Evolutionary conservation across 53 echinoderm and acorn worm genomes (phyloP).

Genomic region (Henricia sp.): DNA sequence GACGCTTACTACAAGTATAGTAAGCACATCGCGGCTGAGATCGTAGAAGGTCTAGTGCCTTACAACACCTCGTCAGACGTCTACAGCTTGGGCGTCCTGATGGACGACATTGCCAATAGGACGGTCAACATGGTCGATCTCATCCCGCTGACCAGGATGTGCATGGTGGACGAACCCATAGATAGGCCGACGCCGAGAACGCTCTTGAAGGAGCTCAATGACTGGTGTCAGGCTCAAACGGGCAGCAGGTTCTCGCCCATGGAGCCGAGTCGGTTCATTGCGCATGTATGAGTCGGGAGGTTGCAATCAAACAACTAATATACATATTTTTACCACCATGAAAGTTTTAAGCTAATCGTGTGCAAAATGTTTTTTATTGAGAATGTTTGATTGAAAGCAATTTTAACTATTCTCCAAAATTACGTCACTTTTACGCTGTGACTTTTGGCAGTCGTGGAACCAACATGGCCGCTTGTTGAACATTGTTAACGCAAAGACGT

Average conservation of each 20-base stretch:
- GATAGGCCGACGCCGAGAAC: neutral
- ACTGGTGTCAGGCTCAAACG: constrained; percentile 17
- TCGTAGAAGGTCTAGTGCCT: constrained; percentile 39
- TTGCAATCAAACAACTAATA: too few relatives aligned
- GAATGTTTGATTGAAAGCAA: too few relatives aligned
- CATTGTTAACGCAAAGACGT: too few relatives aligned
- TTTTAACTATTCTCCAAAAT: too few relatives aligned
- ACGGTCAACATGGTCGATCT: neutral
- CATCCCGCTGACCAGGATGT: neutral
- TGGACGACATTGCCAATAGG: constrained; percentile 9
- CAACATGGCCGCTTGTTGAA: too few relatives aligned
- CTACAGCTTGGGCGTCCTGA: constrained; percentile 33
- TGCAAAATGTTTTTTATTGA: too few relatives aligned
- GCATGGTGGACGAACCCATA: neutral
- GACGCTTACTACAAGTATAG: constrained; percentile 23
- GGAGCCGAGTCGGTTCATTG: constrained; percentile 1
- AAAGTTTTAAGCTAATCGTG: too few relatives aligned
- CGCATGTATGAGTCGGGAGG: constrained; percentile 19
- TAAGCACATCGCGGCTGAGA: constrained; percentile 31
- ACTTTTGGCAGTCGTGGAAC: too few relatives aligned
- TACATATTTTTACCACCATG: too few relatives aligned
- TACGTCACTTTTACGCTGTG: too few relatives aligned
- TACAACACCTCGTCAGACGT: constrained; percentile 29
- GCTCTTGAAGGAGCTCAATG: constrained; percentile 18
- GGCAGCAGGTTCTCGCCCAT: constrained; percentile 22